Conservation (phyloP, 2,888 invertebrate genomes). For the Neuroscelio doddi region DNA sequence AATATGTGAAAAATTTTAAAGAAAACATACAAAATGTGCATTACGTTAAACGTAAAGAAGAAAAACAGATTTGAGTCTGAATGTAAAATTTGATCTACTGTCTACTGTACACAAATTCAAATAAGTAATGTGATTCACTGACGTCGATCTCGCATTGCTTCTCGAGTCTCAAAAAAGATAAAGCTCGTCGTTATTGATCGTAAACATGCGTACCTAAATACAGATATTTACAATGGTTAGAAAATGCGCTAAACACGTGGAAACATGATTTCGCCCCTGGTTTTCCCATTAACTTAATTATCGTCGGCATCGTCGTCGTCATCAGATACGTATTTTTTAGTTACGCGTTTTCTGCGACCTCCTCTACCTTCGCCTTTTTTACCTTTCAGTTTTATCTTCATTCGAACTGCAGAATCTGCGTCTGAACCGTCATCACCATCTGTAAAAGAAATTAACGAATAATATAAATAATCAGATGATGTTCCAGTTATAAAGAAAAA, state of each 20-base stretch:
- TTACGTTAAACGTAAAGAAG: neutral
- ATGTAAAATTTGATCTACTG: conserved; percentile 25
- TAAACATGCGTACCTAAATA: conserved; percentile 36
- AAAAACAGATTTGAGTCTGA: neutral
- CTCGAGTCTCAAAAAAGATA: conserved; percentile 28
- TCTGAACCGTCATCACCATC: conserved; percentile 77
- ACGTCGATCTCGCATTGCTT: conserved; percentile 16
- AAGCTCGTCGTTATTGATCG: conserved; percentile 16
- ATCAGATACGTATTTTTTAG: conserved; percentile 77
- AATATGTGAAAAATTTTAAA: neutral
- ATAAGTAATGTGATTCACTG: conserved; percentile 20
- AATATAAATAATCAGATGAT: no score
- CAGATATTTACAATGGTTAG: conserved; percentile 44
- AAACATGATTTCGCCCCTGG: conserved; percentile 17
- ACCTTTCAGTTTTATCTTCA: conserved; percentile 82
- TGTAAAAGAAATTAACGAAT: conserved; percentile 5
- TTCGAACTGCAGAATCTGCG: conserved; percentile 79
- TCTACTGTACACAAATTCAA: conserved; percentile 36
- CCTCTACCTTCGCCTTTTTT: conserved; percentile 72
- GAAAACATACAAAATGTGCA: neutral
- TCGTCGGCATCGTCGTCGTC: conserved; percentile 80
- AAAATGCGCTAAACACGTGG: conserved; percentile 36
- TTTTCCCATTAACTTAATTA: conserved; percentile 67
- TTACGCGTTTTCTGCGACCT: conserved; percentile 75
- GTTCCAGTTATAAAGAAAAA: no score